Conservation (phyloP, 1,140 invertebrate genomes). For the Aphidius ervi region DNA sequence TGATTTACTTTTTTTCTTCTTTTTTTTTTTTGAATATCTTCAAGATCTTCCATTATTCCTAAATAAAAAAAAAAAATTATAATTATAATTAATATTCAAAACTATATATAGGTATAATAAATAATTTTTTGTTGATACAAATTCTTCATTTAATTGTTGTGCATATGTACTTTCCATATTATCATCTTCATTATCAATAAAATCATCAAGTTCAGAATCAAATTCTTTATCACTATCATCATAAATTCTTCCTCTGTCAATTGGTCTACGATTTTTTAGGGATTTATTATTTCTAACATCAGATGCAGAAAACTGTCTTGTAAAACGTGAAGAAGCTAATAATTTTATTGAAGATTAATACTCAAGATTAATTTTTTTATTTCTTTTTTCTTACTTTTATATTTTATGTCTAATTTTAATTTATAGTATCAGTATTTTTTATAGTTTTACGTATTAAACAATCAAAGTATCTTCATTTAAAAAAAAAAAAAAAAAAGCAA, state of each 20-base stretch:
- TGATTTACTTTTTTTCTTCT: conserved; percentile 64
- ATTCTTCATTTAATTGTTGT: conserved; percentile 81
- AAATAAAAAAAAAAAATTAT: conserved; percentile 19
- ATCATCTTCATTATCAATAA: conserved; percentile 79
- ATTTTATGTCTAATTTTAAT: no score
- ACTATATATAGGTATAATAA: no score
- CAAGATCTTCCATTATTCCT: conserved; percentile 78
- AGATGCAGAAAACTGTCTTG: conserved; percentile 47
- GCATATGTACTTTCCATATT: conserved; percentile 85
- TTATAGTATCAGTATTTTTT: no score
- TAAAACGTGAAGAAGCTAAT: conserved; percentile 86
- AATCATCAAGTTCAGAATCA: conserved; percentile 88
- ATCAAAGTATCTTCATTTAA: no score
- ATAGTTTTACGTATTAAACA: no score
- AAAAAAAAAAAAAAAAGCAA: no score
- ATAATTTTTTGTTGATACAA: conserved; percentile 67
- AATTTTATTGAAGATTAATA: conserved; percentile 96
- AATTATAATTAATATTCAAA: no score
- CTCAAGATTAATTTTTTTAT: conserved; percentile 65
- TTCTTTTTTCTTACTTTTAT: no score
- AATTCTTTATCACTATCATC: conserved; percentile 74
- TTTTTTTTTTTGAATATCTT: conserved; percentile 63
- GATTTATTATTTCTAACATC: conserved; percentile 41
- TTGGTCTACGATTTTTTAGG: conserved; percentile 7
- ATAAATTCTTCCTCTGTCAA: conserved; percentile 55